Evolutionary conservation across 2,113 vertebrate genomes (phyloP), one percentile per base, ranked within the genome.

Genomic region (Spermophilus dauricus): DNA sequence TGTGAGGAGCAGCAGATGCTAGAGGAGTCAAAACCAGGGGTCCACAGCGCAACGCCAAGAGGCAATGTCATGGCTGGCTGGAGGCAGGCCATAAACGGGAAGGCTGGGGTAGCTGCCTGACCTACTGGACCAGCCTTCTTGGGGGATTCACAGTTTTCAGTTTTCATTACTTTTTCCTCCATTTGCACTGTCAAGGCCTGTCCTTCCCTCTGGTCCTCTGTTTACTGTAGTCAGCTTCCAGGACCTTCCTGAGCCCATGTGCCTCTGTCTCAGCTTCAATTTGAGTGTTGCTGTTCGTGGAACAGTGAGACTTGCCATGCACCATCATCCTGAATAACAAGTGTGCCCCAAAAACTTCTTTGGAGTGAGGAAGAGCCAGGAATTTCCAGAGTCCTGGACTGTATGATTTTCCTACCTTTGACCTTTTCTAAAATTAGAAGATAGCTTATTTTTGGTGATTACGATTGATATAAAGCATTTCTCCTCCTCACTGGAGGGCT

Each of bases 1-100:
- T 12, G 61, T 70, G 83, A 81, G 72, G 70, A 95, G 56, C 75
- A 83, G 72, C 76, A 92, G 92, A 97, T 96, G 81, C 16, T 1
- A 58, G 12, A 34, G 48, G 34, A 78, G 86, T 45, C 48, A 16
- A 48, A 56, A 80, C 7, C 18, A 53, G 28, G 69, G 17, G 86
- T 14, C 69, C 58, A 69, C 1, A 7, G 67, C 0, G 20, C 32
- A 82, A 89, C 0, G 5, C 73, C 53, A 24, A 65, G 61, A 24
- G 17, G 69, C 86, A 11, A 34, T 8, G 76, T 67, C 28, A 32
- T 0, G 1, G 75, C 84, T 51, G 39, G 72, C 4, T 72, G 90
- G n/a, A 51, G n/a, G 48, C 45, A 77, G 18, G 39, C 83, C n/a
- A 26, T 28, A 5, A 78, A 48, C 34, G n/a, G 63, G 37, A 89